Evolutionary conservation across 2,888 invertebrate species (phyloP), one percentile per base, ranked within the genome.

Genomic region (Lottia scabra): DNA sequence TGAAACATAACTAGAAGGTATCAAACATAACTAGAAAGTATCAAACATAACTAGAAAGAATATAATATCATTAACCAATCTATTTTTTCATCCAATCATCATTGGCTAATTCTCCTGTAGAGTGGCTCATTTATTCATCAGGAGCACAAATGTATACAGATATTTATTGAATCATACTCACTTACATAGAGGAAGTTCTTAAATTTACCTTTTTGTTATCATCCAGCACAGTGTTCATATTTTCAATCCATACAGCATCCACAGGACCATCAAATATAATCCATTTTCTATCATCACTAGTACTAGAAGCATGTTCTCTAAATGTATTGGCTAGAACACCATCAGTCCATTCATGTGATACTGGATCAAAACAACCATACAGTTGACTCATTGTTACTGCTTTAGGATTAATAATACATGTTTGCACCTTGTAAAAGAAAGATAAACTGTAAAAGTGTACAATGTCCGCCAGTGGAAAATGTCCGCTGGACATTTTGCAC

Each of bases 231-330:
- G 89, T 89, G 80, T 89, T 89, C 89, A 89, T 89, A 80, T 89
- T 89, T 75, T 89, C 89, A 70, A 89, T 89, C 89, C 89, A 89
- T 30, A 89, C 87, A 13, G 89, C 89, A 78, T 89, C 89, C 56
- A 89, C 89, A 16, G 89, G 89, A 6, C 89, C 89, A 77, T 89
- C 89, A 84, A 89, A 89, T 27, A 89, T 78, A 70, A 89, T 88
- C 89, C 89, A 89, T 78, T 88, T 89, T 71, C 89, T 78, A 70
- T 84, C 83, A 15, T 83, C 83, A 12, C 85, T 82, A 13, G 82
- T 84, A 64, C 85, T 87, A 15, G 87, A 83, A 0, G 89, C 88
- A 80, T 87, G 89, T 68, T 88, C 88, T 67, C 89, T 77, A 80
- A 89, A 89, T 13, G 87, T 87, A 80, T 88, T 89, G 26, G 89